Evolutionary conservation across 2,888 invertebrate genomes (phyloP).

Genomic region (Enchytraeus crypticus): DNA sequence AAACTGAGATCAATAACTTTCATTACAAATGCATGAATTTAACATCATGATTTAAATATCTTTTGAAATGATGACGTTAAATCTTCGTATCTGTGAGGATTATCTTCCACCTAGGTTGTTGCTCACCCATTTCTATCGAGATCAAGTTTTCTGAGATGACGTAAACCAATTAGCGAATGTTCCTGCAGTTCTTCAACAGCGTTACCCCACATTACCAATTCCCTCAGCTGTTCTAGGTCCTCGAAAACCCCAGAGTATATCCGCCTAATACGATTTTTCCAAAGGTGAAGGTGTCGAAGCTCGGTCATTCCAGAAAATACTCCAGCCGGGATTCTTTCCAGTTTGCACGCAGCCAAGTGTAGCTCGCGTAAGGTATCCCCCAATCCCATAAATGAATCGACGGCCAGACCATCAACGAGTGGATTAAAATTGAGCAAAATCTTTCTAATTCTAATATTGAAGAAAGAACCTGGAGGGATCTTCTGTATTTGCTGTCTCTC

Average conservation of each 20-base stretch:
- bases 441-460: constrained; percentile 3
- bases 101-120: no score
- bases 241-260: constrained; percentile 14
- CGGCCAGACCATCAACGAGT: constrained; percentile 8
- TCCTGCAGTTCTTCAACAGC: constrained; percentile 8
- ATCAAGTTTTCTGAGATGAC: background rate
- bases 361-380: constrained; percentile 16
- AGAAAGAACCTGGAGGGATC: background rate
- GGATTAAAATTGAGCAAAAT: constrained; percentile 19
- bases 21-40: no score
- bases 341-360: constrained; percentile 10
- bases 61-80: no score
- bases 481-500: background rate
- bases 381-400: constrained; percentile 13
- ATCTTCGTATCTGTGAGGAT: no score
- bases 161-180: constrained; percentile 10
- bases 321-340: constrained; percentile 4
- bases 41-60: no score
- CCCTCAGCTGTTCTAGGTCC: constrained; percentile 8
- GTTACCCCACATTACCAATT: constrained; percentile 22
- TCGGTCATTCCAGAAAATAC: constrained; percentile 12
- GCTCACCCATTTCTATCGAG: background rate
- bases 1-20: no score
- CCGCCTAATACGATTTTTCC: constrained; percentile 17
- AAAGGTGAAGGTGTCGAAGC: constrained; percentile 15